Conservation (phyloP, 1,140 invertebrate genomes). For the Sinella curviseta region DNA sequence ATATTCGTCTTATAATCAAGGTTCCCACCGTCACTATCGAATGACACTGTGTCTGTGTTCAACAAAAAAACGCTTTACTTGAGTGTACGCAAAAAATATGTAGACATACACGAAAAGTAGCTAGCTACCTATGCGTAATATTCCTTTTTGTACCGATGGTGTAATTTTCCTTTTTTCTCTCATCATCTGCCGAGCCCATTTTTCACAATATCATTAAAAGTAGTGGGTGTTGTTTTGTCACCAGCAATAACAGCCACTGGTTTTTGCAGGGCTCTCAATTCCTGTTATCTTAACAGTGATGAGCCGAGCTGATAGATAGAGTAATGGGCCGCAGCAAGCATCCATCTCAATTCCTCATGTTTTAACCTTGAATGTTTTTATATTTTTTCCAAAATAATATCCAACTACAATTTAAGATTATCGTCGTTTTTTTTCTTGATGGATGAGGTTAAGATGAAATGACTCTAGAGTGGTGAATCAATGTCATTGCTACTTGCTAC, state of each 20-base stretch:
- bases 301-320: too few relatives aligned
- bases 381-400: too few relatives aligned
- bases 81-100: neutral
- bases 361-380: too few relatives aligned
- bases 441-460: too few relatives aligned
- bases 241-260: neutral
- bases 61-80: neutral
- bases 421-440: too few relatives aligned
- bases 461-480: too few relatives aligned
- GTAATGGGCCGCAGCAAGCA: neutral
- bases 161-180: neutral
- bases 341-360: too few relatives aligned
- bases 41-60: neutral
- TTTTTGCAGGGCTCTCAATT: neutral
- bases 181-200: slow-evolving; percentile 5
- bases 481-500: too few relatives aligned
- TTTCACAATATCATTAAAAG: slow-evolving; percentile 24
- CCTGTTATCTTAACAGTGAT: too few relatives aligned
- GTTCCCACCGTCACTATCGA: slow-evolving; percentile 10
- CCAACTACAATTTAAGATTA: too few relatives aligned
- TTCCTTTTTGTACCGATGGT: too few relatives aligned
- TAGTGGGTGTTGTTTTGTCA: slow-evolving; percentile 3
- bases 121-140: too few relatives aligned
- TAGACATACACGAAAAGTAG: neutral
- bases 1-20: neutral